A percentile compares a stretch with the other conserved stretches of the same genome.
Conservation (phyloP, 1,140 invertebrate species). For the Camponotus vicinus region DNA sequence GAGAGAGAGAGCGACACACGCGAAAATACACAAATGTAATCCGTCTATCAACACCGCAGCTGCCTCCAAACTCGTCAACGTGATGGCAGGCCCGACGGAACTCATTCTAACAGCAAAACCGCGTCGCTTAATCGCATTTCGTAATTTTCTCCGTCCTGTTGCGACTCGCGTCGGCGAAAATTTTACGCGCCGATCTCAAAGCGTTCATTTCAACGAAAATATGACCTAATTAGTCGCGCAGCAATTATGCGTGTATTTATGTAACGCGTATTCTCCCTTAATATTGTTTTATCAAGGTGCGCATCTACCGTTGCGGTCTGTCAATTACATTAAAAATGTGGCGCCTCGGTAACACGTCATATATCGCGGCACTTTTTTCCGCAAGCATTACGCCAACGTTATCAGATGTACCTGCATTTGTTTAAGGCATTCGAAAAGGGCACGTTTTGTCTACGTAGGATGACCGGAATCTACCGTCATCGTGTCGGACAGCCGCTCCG, state of each 20-base stretch:
- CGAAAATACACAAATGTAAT: conserved; percentile 51
- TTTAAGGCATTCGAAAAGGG: background rate
- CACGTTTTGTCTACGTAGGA: conserved; percentile 55
- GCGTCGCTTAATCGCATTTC: conserved; percentile 48
- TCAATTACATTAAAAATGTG: conserved; percentile 24
- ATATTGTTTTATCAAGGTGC: background rate
- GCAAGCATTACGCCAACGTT: conserved; percentile 14
- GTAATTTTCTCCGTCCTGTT: conserved; percentile 42
- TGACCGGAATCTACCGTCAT: conserved; percentile 59
- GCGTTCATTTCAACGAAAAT: conserved; percentile 35
- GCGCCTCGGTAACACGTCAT: conserved; percentile 16
- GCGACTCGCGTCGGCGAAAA: background rate
- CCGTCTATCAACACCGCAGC: conserved; percentile 56
- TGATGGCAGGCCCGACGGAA: background rate
- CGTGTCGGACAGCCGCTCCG: conserved; percentile 46
- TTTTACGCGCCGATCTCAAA: conserved; percentile 36
- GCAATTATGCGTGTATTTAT: conserved; percentile 1
- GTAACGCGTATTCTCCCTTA: background rate
- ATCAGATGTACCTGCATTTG: conserved; percentile 39
- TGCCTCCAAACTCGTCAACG: background rate
- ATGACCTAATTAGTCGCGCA: conserved; percentile 39
- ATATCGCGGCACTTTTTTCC: background rate
- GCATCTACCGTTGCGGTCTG: background rate
- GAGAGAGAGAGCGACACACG: background rate
- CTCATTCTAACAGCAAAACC: conserved; percentile 24